phyloP scores from a whole-genome alignment of 2,797 vertebrate genomes.

The Anableps anableps region DNA sequence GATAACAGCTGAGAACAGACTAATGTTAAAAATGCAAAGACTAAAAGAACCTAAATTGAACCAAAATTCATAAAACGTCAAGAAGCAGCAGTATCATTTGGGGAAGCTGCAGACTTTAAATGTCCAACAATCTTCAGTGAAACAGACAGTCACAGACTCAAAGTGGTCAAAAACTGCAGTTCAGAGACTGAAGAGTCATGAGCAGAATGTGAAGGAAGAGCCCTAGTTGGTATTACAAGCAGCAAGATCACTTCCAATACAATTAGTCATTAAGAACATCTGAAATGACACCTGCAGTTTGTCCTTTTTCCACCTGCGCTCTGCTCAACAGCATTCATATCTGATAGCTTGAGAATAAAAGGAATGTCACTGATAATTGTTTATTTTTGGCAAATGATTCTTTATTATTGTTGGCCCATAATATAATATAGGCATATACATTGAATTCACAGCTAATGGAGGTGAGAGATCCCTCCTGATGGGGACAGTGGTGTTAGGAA shows the following conservation, averaged over 20 bases:
- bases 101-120: neutral
- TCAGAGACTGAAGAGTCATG: too few species aligned
- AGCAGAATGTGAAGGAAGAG: too few species aligned
- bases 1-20: neutral
- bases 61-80: neutral
- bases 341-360: neutral
- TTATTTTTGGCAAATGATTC: neutral
- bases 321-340: neutral
- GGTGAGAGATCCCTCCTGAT: neutral
- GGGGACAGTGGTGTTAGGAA: neutral
- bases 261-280: too few species aligned
- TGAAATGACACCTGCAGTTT: too few species aligned
- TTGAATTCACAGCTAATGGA: neutral
- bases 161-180: neutral
- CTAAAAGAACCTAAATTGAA: neutral
- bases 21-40: neutral
- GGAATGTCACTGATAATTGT: neutral
- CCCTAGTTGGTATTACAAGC: too few species aligned
- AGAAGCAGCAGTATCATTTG: neutral
- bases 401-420: neutral
- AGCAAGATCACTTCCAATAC: too few species aligned
- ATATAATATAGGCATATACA: neutral
- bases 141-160: neutral
- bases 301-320: too few species aligned
- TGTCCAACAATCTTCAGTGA: neutral